phyloP scores from a whole-genome alignment of 2,888 invertebrate species.

The Microplitis deprimator region DNA sequence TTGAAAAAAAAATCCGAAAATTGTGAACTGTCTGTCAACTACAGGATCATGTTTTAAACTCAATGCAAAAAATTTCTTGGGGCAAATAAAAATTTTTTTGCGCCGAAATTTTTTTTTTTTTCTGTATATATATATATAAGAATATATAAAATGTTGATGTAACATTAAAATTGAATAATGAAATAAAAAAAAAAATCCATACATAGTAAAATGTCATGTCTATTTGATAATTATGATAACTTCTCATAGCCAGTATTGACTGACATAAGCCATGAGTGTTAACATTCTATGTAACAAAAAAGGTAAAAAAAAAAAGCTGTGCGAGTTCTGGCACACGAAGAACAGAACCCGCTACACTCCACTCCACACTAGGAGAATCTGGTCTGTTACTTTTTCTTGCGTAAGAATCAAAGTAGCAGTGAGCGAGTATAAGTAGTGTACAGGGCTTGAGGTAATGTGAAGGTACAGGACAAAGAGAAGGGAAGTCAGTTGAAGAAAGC shows the following conservation, averaged over 20 bases:
- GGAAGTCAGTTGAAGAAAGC: conserved; percentile 29
- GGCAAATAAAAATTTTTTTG: too few relatives aligned
- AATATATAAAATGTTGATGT: background rate
- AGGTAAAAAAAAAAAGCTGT: conserved; percentile 35
- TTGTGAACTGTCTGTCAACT: too few relatives aligned
- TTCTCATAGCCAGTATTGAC: background rate
- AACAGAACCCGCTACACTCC: conserved; percentile 29
- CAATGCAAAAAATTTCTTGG: too few relatives aligned
- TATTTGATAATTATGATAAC: background rate
- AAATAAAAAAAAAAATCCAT: background rate
- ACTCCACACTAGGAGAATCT: conserved; percentile 44
- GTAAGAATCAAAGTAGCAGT: conserved; percentile 40
- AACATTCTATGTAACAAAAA: background rate
- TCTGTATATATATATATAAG: background rate
- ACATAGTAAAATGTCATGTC: background rate
- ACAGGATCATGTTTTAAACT: too few relatives aligned
- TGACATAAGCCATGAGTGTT: conserved; percentile 14
- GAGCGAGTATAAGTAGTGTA: conserved; percentile 12
- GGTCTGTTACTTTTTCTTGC: conserved; percentile 50
- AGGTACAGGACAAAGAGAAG: conserved; percentile 2
- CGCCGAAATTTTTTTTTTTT: too few relatives aligned
- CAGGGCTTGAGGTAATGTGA: background rate
- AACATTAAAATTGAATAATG: background rate
- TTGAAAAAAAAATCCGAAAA: too few relatives aligned
- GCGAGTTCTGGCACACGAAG: conserved; percentile 32